Base-by-base conservation (phyloP, 2,888 invertebrate species). In the Nectonema munidae region DNA sequence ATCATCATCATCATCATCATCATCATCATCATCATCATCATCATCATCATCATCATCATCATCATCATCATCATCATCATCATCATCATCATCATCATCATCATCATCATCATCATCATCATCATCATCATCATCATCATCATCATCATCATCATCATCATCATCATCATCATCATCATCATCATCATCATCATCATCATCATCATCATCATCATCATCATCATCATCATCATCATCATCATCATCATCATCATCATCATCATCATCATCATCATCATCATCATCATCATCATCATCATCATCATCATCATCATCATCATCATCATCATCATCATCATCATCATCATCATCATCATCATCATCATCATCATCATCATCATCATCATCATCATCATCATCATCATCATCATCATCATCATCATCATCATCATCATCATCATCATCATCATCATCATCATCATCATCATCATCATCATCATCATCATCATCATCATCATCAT, bases 1-100 rank as follows among this genome's bases (percentile, higher is more conserved):
- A 25, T 25, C 25, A 25, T 25, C 25, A 25, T 25, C 25, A 25
- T 25, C 25, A 25, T 25, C 25, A 25, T 25, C 25, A 25, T 25
- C 25, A 25, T 25, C 25, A 25, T 25, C 25, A 25, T 25, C 25
- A 25, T 25, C 25, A 25, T 25, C 25, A 25, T 25, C 25, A 25
- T 25, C 25, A 25, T 25, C 25, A 25, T 25, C 25, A 25, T 25
- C 25, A 25, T 25, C 25, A 25, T 25, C 25, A 25, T 25, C 25
- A 25, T 25, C 25, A 25, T 25, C 25, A 25, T 25, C 25, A 25
- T 25, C 25, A 25, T 25, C 25, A 25, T 25, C 25, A 25, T 25
- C 25, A 25, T 25, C 25, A 25, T 25, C 25, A 25, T 25, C 25
- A 25, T 25, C 25, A 25, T 25, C 25, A 25, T 25, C 25, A 25